Conservation (phyloP, 2,797 vertebrate genomes). For the Dendrocincla fuliginosa region DNA sequence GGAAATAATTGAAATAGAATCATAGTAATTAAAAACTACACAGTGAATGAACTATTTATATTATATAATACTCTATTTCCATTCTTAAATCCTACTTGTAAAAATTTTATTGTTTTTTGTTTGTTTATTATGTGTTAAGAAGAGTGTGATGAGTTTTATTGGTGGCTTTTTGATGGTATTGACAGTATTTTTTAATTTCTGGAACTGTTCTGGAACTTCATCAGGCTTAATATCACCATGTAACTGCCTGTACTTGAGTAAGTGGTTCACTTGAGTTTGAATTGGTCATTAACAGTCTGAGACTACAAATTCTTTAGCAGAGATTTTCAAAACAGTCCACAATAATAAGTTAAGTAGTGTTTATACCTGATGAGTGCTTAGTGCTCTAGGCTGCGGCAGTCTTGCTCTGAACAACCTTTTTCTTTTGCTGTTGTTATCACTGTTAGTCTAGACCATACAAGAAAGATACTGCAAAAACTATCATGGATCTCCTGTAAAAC, state of each 20-base stretch:
- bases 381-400: neutral
- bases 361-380: neutral
- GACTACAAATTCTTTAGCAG: neutral
- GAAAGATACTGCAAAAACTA: neutral
- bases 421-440: neutral
- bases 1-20: neutral
- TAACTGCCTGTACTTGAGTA: neutral
- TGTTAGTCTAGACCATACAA: neutral
- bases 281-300: neutral
- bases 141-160: neutral
- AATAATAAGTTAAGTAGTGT: neutral
- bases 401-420: neutral
- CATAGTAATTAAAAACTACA: neutral
- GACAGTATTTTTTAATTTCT: neutral
- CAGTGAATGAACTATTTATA: neutral
- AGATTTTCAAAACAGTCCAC: neutral
- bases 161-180: neutral
- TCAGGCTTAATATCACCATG: neutral
- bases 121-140: neutral
- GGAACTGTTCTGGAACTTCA: neutral
- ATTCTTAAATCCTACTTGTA: neutral
- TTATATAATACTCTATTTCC: neutral
- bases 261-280: neutral
- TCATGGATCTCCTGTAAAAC: fast-evolving
- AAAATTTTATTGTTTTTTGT: neutral